Conservation (phyloP, 2,113 vertebrate species). For the Chaetodon trifascialis region DNA sequence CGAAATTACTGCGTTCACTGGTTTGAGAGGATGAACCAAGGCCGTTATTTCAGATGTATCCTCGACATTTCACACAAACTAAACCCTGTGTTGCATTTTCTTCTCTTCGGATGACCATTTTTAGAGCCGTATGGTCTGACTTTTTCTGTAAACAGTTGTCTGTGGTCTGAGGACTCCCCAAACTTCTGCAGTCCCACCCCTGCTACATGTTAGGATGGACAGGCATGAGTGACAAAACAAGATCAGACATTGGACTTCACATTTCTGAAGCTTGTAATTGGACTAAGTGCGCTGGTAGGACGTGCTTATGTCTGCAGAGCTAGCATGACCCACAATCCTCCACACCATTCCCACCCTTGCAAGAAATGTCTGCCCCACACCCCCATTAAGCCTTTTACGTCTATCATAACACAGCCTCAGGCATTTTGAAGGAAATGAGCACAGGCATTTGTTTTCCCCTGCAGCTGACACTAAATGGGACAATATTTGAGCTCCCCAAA, state of each 20-base stretch:
- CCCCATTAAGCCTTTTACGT: slow-evolving; percentile 8
- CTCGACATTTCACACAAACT: background rate
- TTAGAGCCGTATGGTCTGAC: background rate
- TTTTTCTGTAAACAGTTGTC: background rate
- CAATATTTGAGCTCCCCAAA: slow-evolving; percentile 59
- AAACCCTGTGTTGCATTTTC: background rate
- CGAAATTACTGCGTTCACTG: background rate
- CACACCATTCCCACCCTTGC: background rate
- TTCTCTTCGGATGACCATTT: background rate
- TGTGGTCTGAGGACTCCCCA: background rate
- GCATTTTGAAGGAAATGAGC: slow-evolving; percentile 41
- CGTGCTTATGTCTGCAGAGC: slow-evolving; percentile 3
- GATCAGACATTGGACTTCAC: slow-evolving; percentile 16
- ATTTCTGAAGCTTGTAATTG: slow-evolving; percentile 43
- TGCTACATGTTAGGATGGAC: slow-evolving; percentile 22
- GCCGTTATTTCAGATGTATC: background rate
- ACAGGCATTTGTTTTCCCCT: slow-evolving; percentile 54
- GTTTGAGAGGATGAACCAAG: background rate
- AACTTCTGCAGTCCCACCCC: slow-evolving; percentile 6
- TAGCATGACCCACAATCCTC: slow-evolving; percentile 20
- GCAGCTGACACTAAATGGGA: slow-evolving; percentile 62
- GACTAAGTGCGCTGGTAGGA: background rate
- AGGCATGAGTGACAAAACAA: slow-evolving; percentile 1
- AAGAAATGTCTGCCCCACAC: background rate
- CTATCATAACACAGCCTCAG: slow-evolving; percentile 21